These are phyloP conservation scores for Argentina silus DNA, from an alignment of 2,797 vertebrate genomes.

Conservation along the genomic window DNA sequence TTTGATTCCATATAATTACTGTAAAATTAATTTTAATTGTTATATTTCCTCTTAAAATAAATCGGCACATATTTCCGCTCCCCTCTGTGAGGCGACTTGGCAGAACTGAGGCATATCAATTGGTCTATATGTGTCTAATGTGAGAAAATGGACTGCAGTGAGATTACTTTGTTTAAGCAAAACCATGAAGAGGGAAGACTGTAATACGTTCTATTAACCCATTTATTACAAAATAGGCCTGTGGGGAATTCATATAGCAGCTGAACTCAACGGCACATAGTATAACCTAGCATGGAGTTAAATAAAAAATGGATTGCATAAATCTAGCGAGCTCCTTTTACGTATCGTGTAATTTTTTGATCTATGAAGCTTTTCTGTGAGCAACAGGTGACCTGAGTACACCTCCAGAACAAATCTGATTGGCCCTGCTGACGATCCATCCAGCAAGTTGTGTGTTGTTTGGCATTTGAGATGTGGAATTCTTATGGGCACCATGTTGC, in stretches of 20 bases:
- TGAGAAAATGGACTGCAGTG: slow-evolving; percentile 48
- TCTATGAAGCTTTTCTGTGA: neutral
- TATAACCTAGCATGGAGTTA: slow-evolving; percentile 22
- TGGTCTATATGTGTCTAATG: slow-evolving; percentile 46
- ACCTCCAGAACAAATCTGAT: slow-evolving; percentile 33
- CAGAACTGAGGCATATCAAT: slow-evolving; percentile 37
- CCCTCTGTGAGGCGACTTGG: slow-evolving; percentile 43
- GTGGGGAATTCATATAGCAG: slow-evolving; percentile 19
- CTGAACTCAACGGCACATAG: neutral
- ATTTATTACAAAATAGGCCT: slow-evolving; percentile 35
- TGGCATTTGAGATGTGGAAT: neutral
- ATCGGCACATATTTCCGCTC: slow-evolving; percentile 46
- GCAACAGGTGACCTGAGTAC: neutral
- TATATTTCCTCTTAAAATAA: slow-evolving; percentile 61
- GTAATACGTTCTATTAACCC: slow-evolving; percentile 52
- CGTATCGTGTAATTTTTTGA: neutral
- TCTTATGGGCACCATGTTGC: neutral
- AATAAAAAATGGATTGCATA: slow-evolving; percentile 31
- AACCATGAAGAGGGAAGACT: slow-evolving; percentile 35
- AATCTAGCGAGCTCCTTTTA: slow-evolving; percentile 14
- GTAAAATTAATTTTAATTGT: slow-evolving; percentile 75
- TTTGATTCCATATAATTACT: slow-evolving; percentile 73
- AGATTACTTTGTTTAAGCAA: slow-evolving; percentile 50
- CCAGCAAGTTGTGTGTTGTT: neutral
- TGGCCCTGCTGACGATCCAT: slow-evolving; percentile 33